Conservation (phyloP, 2,113 vertebrate species). For the Eira barbara region DNA sequence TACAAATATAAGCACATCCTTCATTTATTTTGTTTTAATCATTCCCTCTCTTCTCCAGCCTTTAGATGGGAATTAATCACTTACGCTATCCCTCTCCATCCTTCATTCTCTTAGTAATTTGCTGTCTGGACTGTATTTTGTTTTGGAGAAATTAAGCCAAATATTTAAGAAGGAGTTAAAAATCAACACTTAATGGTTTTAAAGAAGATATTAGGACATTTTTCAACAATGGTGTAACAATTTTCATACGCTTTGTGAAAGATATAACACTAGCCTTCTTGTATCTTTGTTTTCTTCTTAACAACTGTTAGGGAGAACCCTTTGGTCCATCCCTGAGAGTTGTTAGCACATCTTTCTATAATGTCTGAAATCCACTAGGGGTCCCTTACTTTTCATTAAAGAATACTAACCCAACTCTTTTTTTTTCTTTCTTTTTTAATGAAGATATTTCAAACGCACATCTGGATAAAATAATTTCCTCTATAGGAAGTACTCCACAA, state of each 20-base stretch:
- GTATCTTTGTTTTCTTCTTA: neutral
- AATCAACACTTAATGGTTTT: neutral
- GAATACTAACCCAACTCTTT: neutral
- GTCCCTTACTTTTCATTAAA: neutral
- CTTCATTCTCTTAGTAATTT: neutral
- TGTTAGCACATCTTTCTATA: neutral
- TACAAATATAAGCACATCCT: neutral
- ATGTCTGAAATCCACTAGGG: neutral
- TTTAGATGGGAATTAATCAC: neutral
- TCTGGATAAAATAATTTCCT: neutral
- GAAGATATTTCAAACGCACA: neutral
- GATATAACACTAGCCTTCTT: neutral
- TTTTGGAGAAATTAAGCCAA: neutral
- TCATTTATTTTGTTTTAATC: neutral
- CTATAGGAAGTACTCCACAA: neutral
- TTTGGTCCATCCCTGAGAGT: neutral
- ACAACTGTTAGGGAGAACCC: neutral
- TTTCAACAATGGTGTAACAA: neutral
- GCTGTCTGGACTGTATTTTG: neutral
- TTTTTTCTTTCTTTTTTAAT: neutral
- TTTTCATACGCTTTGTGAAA: neutral
- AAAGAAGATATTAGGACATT: neutral
- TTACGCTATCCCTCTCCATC: neutral
- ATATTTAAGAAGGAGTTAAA: neutral
- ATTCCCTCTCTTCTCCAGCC: neutral